phyloP scores from a whole-genome alignment of 2,888 invertebrate genomes.

The Nemotelus nigrinus region DNA sequence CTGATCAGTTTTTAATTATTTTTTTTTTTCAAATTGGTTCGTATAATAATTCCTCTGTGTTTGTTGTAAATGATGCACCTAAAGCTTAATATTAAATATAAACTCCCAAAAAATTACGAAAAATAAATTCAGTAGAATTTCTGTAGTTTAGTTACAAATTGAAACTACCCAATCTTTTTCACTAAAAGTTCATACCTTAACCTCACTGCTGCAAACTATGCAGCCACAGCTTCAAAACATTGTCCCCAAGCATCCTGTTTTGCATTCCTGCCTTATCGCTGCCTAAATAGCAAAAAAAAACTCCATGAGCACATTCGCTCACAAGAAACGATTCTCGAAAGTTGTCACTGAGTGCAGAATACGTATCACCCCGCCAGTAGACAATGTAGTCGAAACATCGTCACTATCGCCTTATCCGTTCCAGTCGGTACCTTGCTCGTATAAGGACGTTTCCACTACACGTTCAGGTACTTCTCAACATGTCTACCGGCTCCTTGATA shows the following conservation, averaged over 20 bases:
- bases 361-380: not conserved
- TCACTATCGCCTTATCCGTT: not conserved
- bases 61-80: no score
- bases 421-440: not conserved
- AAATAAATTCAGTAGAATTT: no score
- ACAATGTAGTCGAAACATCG: not conserved
- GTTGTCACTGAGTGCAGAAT: conserved; percentile 16
- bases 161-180: no score
- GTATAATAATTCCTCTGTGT: no score
- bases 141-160: no score
- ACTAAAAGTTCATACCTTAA: no score
- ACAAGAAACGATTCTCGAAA: not conserved
- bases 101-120: no score
- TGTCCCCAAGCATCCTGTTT: no score
- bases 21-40: no score
- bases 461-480: conserved; percentile 18
- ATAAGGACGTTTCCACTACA: not conserved
- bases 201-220: no score
- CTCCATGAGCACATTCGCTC: not conserved
- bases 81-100: no score
- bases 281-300: not conserved
- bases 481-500: conserved; percentile 19
- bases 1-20: no score
- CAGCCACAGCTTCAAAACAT: not conserved
- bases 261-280: not conserved